phyloP scores from a whole-genome alignment of 2,888 invertebrate species.

The Folsomia manolachei region DNA sequence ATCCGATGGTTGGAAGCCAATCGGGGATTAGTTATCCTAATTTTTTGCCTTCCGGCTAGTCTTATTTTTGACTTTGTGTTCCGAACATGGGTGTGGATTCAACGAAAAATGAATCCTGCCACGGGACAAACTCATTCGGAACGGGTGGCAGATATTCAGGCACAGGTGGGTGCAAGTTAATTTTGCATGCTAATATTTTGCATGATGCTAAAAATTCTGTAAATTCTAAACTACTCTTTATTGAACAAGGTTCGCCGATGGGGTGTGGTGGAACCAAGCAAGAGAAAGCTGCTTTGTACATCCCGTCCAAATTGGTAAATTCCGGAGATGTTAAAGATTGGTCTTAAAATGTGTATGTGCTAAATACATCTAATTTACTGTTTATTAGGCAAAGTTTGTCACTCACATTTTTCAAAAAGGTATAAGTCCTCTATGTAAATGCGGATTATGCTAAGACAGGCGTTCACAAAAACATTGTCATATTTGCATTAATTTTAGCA shows the following conservation, averaged over 20 bases:
- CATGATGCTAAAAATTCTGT: too few species aligned
- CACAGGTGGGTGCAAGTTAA: constrained; percentile 43
- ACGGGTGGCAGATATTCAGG: constrained; percentile 53
- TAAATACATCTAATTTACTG: too few species aligned
- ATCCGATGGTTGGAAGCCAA: constrained; percentile 63
- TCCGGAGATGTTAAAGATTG: too few species aligned
- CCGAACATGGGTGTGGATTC: constrained; percentile 54
- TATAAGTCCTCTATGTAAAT: constrained; percentile 22
- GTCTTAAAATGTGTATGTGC: too few species aligned
- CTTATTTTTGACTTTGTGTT: constrained; percentile 61
- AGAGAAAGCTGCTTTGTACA: constrained; percentile 63
- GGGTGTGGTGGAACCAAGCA: constrained; percentile 50
- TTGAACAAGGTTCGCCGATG: constrained; percentile 53
- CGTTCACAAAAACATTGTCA: constrained; percentile 9
- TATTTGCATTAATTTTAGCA: constrained; percentile 52
- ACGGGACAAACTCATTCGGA: constrained; percentile 51
- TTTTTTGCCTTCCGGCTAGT: constrained; percentile 68
- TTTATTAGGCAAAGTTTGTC: constrained; percentile 68
- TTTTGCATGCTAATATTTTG: too few species aligned
- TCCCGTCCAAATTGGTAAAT: constrained; percentile 69
- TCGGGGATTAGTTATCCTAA: constrained; percentile 62
- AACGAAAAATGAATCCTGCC: constrained; percentile 54
- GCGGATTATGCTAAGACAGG: constrained; percentile 18
- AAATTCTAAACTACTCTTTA: constrained; percentile 12
- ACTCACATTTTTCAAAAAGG: constrained; percentile 65